These are phyloP conservation scores for Plecturocebus donacophilus DNA, from an alignment of 2,113 vertebrate genomes.

Conservation along the genomic window DNA sequence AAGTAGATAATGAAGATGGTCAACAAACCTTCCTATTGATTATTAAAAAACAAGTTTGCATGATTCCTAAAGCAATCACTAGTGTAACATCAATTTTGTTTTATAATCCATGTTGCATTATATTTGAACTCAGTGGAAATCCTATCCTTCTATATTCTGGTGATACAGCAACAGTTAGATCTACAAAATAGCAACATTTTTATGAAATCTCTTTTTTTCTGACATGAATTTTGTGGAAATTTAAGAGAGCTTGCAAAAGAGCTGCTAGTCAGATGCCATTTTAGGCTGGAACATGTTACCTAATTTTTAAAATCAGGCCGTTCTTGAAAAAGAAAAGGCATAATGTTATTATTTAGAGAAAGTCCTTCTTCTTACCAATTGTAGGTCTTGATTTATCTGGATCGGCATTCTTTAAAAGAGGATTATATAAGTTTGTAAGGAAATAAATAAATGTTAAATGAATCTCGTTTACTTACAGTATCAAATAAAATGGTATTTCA, in stretches of 20 bases:
- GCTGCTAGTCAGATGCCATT: neutral
- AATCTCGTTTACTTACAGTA: neutral
- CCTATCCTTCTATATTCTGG: neutral
- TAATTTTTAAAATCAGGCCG: slow-evolving; percentile 15
- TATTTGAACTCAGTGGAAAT: neutral
- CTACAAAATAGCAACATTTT: neutral
- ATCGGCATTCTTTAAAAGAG: neutral
- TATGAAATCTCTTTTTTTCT: neutral
- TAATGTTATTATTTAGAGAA: neutral
- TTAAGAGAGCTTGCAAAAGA: neutral
- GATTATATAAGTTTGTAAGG: neutral
- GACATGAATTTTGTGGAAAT: neutral
- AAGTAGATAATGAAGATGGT: neutral
- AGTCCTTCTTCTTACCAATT: neutral
- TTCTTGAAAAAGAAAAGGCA: neutral
- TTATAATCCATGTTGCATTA: neutral
- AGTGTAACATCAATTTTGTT: neutral
- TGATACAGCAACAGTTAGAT: neutral
- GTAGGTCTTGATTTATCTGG: neutral
- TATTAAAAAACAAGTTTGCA: neutral
- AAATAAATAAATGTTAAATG: neutral
- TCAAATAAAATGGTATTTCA: neutral
- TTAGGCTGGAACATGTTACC: neutral
- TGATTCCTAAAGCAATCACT: neutral
- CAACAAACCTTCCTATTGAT: neutral